These are phyloP conservation scores for Chrysocyon brachyurus DNA, from an alignment of 2,797 vertebrate genomes.

Conservation along the genomic window DNA sequence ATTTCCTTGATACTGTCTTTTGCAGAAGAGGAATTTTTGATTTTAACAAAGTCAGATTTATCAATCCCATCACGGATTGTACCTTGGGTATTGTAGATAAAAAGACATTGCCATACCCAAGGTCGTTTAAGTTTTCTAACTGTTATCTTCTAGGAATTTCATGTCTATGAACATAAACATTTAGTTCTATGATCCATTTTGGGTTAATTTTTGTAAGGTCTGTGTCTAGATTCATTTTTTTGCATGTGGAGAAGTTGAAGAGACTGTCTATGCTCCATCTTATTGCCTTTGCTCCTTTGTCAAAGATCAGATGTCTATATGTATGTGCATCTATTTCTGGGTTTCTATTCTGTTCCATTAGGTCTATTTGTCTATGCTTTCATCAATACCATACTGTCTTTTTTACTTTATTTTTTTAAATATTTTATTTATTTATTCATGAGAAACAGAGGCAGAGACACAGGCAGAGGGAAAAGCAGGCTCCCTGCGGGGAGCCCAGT, in stretches of 20 bases:
- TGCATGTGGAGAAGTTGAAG: not conserved
- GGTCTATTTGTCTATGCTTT: not conserved
- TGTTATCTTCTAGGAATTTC: not conserved
- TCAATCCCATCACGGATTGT: not conserved
- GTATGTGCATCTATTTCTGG: not conserved
- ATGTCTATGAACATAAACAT: not conserved
- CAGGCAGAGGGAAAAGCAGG: too few relatives aligned
- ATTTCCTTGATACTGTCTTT: not conserved
- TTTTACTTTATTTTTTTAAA: not conserved
- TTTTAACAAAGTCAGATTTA: not conserved
- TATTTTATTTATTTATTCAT: too few relatives aligned
- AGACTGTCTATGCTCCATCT: not conserved
- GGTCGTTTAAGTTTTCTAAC: not conserved
- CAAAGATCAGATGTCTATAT: not conserved
- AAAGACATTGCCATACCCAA: not conserved
- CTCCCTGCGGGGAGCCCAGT: too few relatives aligned
- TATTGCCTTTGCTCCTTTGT: not conserved
- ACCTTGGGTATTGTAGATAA: not conserved
- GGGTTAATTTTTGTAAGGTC: not conserved
- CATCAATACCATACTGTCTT: not conserved
- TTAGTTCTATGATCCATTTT: not conserved
- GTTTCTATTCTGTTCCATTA: not conserved
- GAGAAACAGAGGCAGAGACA: too few relatives aligned
- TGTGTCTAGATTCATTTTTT: not conserved
- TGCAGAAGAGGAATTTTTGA: not conserved